A percentile compares a stretch with the other conserved stretches of the same genome.
phyloP scores from a whole-genome alignment of 2,888 invertebrate genomes.

The Nephrotoma guestfalica region DNA sequence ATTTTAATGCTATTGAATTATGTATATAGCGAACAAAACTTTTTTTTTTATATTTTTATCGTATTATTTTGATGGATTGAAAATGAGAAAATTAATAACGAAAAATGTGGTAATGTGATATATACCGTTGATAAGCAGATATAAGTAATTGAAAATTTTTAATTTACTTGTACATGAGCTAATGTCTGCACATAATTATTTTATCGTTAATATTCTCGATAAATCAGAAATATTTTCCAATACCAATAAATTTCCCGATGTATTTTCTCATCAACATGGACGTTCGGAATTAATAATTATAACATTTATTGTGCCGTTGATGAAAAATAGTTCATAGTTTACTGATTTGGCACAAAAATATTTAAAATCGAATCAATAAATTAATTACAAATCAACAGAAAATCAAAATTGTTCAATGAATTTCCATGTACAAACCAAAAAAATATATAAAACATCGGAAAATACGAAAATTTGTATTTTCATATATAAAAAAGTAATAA shows the following conservation, averaged over 20 bases:
- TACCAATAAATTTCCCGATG: neutral
- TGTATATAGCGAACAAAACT: neutral
- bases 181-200: neutral
- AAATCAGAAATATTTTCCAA: neutral
- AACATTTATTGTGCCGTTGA: neutral
- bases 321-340: neutral
- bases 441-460: neutral
- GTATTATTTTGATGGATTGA: neutral
- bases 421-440: neutral
- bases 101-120: neutral
- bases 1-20: neutral
- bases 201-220: neutral
- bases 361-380: neutral
- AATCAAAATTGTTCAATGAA: neutral
- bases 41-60: neutral
- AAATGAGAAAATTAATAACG: neutral
- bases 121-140: neutral
- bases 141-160: neutral
- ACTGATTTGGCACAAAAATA: neutral
- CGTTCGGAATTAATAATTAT: neutral
- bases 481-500: neutral
- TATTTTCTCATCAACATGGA: neutral
- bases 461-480: neutral
- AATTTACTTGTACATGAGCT: neutral
- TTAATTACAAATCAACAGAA: neutral